phyloP scores from a whole-genome alignment of 2,888 invertebrate species.

The Nysson spinosus region DNA sequence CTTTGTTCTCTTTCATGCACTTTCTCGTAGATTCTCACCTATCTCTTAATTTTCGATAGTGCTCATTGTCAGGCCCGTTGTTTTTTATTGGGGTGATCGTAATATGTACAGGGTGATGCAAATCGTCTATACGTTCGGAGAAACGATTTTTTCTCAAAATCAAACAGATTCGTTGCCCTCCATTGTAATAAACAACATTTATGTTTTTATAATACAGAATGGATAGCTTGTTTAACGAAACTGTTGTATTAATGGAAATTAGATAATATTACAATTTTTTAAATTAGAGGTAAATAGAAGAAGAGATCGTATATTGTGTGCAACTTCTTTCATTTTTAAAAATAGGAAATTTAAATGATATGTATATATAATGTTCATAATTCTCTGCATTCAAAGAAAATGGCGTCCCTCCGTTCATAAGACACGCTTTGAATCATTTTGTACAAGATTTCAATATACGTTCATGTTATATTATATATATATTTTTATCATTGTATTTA shows the following conservation, averaged over 20 bases:
- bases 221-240: too few species aligned
- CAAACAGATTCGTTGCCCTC: too few species aligned
- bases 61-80: constrained; percentile 48
- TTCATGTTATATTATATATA: constrained; percentile 25
- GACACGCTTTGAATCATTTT: constrained; percentile 17
- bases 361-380: too few species aligned
- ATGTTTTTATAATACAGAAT: too few species aligned
- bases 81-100: constrained; percentile 49
- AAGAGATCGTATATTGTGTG: too few species aligned
- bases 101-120: constrained; percentile 37
- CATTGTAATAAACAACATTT: too few species aligned
- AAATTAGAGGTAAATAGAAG: too few species aligned
- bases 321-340: too few species aligned
- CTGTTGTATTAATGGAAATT: too few species aligned
- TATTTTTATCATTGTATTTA: constrained; percentile 39
- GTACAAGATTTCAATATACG: constrained; percentile 43
- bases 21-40: neutral
- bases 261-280: too few species aligned
- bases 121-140: constrained; percentile 18
- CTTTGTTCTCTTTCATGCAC: constrained; percentile 16
- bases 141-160: neutral
- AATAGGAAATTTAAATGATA: too few species aligned
- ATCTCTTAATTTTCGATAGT: neutral
- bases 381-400: neutral
- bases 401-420: constrained; percentile 10